Evolutionary conservation across 2,797 vertebrate genomes (phyloP), one percentile per base, ranked within the genome.

Genomic region (Xiphophorus birchmanni): DNA sequence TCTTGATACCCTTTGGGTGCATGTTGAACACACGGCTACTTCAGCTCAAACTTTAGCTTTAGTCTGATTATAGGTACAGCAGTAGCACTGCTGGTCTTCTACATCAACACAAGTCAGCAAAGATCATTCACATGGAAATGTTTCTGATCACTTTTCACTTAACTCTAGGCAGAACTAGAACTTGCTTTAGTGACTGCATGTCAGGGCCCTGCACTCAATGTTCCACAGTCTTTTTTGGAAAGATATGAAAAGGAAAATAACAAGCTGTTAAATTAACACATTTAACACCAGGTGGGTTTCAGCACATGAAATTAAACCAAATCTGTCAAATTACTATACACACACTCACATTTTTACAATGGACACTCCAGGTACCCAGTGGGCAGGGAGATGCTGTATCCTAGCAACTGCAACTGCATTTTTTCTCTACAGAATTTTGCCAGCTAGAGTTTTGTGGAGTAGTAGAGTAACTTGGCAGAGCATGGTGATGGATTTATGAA

Each of bases 351-450:
- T 44, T 74, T 78, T 84, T 78, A 74, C 74, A 88, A 88, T 80
- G 86, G 82, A 80, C 78, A 80, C 74, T 80, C 79, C 83, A 88
- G 85, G 86, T 82, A 84, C 86, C 87, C 76, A 58, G 73, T 37
- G 86, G 87, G 83, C 85, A 87, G 87, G 90, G 85, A 93, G 89
- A 92, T 88, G 88, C 81, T 47, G 95, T 95, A 91, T 93, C 94
- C 91, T 94, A 92, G 94, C 94, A 96, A 95, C 94, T 92, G 90
- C 50, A 54, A 45, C 1, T 13, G 12, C 1, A 45, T 15, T 80
- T 89, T 84, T 58, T 88, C 81, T 83, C 76, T 75, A 37, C 83
- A 85, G 84, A 86, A 69, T 77, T 88, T 74, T 82, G 86, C 90
- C 83, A 84, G 54, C 45, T 60, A 54, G 84, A 32, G 48, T 78